These are phyloP conservation scores for Protobothrops flavoviridis DNA, from an alignment of 2,113 vertebrate species.

Conservation along the genomic window DNA sequence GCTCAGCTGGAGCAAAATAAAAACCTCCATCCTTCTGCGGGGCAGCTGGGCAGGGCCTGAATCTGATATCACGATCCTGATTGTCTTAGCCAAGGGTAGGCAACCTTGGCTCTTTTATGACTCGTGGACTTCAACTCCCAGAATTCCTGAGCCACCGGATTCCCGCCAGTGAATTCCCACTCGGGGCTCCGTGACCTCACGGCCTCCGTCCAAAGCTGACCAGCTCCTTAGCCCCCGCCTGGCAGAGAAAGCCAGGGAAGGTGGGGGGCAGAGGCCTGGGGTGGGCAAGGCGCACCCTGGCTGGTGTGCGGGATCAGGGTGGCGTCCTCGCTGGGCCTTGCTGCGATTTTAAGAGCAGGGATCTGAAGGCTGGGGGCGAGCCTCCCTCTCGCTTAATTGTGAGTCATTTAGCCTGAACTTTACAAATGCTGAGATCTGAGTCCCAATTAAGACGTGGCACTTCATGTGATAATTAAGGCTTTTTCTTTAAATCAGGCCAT, in stretches of 20 bases:
- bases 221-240: background rate
- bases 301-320: background rate
- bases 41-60: too few species aligned
- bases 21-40: too few species aligned
- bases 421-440: conserved; percentile 52
- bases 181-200: background rate
- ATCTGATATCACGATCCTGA: too few species aligned
- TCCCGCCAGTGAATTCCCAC: background rate
- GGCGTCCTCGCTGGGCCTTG: background rate
- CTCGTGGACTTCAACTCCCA: too few species aligned
- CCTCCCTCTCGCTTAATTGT: conserved; percentile 52
- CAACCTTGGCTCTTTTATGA: too few species aligned
- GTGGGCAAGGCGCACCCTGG: background rate
- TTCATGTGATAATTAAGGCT: conserved; percentile 88
- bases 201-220: background rate
- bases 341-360: conserved; percentile 1
- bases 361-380: conserved; percentile 1
- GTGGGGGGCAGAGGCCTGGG: background rate
- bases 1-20: too few species aligned
- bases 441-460: conserved; percentile 89
- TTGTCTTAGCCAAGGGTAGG: too few species aligned
- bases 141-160: too few species aligned
- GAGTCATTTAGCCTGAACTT: conserved; percentile 62
- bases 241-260: background rate
- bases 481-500: conserved; percentile 76